These are phyloP conservation scores for Patella depressa DNA, from an alignment of 2,888 invertebrate species.

Conservation along the genomic window DNA sequence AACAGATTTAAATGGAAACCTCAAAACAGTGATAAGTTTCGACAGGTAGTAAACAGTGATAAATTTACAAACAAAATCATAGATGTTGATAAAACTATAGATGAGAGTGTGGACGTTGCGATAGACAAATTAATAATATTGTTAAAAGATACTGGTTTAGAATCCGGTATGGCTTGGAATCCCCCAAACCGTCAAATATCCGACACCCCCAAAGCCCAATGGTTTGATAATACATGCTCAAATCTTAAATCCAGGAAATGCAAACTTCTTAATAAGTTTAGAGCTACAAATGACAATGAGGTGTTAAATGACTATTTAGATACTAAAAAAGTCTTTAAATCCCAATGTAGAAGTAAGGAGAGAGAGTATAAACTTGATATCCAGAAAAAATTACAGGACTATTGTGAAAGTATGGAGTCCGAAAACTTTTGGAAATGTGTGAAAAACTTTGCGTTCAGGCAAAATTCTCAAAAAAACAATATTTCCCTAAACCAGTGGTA, in stretches of 20 bases:
- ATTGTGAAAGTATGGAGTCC: neutral
- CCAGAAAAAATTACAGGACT: neutral
- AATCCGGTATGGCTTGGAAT: neutral
- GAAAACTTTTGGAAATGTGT: neutral
- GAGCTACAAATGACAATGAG: neutral
- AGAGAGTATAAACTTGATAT: neutral
- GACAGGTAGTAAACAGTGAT: neutral
- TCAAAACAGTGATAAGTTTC: no score
- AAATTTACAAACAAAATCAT: neutral
- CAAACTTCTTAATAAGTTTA: neutral
- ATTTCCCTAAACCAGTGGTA: slow-evolving; percentile 1
- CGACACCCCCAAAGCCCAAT: neutral
- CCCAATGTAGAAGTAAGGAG: neutral
- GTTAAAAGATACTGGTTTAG: neutral
- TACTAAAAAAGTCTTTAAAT: neutral
- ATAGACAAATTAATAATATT: neutral
- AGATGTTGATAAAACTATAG: neutral
- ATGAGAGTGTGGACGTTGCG: neutral
- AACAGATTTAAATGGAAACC: no score
- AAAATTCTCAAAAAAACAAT: neutral
- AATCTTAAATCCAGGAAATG: neutral
- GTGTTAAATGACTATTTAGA: neutral
- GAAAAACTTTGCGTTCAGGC: neutral
- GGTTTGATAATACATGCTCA: neutral
- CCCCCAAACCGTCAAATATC: neutral